phyloP scores from a whole-genome alignment of 2,888 invertebrate genomes.

The Platypus cylindrus region DNA sequence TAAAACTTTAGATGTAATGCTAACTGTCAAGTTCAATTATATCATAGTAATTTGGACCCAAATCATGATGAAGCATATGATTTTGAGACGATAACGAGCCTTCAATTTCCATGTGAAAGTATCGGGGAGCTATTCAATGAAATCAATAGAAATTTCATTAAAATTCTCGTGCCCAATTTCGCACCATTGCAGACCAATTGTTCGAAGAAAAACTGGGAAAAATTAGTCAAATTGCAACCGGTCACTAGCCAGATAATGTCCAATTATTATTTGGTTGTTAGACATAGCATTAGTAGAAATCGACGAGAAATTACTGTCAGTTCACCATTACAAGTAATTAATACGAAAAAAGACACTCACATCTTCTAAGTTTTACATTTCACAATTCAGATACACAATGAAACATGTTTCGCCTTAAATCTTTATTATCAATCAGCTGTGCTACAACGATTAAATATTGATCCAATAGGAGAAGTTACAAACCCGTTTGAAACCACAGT shows the following conservation, averaged over 20 bases:
- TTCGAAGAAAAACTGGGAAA: conserved; percentile 49
- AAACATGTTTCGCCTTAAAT: conserved; percentile 63
- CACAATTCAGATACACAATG: conserved; percentile 52
- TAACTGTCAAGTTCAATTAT: too few relatives aligned
- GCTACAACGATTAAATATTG: conserved; percentile 50
- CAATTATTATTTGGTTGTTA: conserved; percentile 53
- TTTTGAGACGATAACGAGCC: conserved; percentile 28
- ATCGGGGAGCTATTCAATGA: conserved; percentile 46
- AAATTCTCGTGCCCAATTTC: conserved; percentile 50
- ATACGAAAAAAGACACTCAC: not conserved
- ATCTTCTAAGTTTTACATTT: not conserved
- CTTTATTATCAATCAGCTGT: conserved; percentile 62
- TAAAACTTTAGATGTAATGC: not conserved
- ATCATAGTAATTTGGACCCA: too few relatives aligned
- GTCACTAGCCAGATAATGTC: conserved; percentile 24
- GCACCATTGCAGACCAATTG: conserved; percentile 51
- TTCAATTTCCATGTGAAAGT: conserved; percentile 39
- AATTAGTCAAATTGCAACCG: conserved; percentile 49
- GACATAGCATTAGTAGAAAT: conserved; percentile 46
- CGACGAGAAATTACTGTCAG: conserved; percentile 48
- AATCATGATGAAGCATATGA: conserved; percentile 27
- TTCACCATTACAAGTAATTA: conserved; percentile 59
- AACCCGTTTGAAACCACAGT: conserved; percentile 68
- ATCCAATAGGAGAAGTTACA: conserved; percentile 50
- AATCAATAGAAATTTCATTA: conserved; percentile 52